phyloP scores from a whole-genome alignment of 2,797 vertebrate species.

The Sebastiscus tertius region DNA sequence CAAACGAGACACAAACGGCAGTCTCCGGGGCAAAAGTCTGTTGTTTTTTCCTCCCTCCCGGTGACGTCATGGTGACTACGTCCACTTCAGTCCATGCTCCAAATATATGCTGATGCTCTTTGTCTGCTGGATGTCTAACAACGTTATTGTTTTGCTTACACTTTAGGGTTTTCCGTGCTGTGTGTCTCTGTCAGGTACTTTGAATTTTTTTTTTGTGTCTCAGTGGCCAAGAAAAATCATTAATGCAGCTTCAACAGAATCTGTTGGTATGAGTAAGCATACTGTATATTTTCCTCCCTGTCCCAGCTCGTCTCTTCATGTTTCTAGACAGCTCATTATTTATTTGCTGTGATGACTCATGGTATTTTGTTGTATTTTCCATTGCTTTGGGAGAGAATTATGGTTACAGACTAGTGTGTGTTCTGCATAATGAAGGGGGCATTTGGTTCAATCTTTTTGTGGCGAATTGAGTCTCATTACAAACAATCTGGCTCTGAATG shows the following conservation, averaged over 20 bases:
- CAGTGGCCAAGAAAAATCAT: not conserved
- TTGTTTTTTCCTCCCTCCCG: accelerated
- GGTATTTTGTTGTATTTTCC: not conserved
- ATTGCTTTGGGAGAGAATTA: not conserved
- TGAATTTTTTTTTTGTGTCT: not conserved
- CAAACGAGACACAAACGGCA: too few species aligned
- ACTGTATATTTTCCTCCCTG: not conserved
- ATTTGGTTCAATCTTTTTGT: not conserved
- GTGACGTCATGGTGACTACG: too few species aligned
- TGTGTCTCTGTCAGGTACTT: not conserved
- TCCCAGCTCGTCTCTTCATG: not conserved
- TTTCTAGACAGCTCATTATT: not conserved
- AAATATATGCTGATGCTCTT: not conserved
- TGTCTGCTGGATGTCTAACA: not conserved
- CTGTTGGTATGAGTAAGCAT: not conserved
- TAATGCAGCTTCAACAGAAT: not conserved
- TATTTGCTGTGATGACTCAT: not conserved
- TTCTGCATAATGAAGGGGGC: not conserved
- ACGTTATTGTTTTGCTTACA: not conserved
- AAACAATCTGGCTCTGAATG: not conserved
- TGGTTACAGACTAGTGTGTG: not conserved
- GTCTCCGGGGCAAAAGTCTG: too few species aligned
- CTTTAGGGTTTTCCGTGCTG: not conserved
- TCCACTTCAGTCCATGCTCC: not conserved
- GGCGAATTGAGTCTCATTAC: not conserved